Percentiles rank a stretch among this genome's conserved stretches.
phyloP scores from a whole-genome alignment of 1,140 invertebrate genomes.

The Teleopsis dalmanni region DNA sequence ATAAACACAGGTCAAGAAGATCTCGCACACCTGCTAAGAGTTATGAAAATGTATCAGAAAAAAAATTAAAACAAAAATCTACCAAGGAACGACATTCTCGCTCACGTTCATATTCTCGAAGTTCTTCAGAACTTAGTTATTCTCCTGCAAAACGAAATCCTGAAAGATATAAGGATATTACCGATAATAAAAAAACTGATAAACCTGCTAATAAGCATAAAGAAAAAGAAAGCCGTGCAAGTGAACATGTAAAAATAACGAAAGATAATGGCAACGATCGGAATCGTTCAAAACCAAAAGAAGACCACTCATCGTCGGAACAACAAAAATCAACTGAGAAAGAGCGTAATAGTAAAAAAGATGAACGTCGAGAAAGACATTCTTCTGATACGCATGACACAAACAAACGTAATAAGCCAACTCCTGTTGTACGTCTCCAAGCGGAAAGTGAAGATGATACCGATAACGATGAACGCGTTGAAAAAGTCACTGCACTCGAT shows the following conservation, averaged over 20 bases:
- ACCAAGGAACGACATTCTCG: too few species aligned
- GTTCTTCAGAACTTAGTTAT: conserved; percentile 50
- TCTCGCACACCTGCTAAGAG: background rate
- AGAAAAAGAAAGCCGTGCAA: conserved; percentile 10
- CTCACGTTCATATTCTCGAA: conserved; percentile 6
- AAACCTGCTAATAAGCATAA: conserved; percentile 48
- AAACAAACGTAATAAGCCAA: conserved; percentile 24
- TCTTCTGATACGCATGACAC: background rate
- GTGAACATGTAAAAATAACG: background rate
- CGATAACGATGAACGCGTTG: conserved; percentile 40
- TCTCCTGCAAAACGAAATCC: conserved; percentile 57
- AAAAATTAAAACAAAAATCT: too few species aligned
- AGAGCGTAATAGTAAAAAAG: conserved; percentile 2
- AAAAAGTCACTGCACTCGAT: conserved; percentile 22
- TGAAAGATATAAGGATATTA: conserved; percentile 55
- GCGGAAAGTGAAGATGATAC: conserved; percentile 56
- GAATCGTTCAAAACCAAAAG: conserved; percentile 9
- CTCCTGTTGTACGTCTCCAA: conserved; percentile 53
- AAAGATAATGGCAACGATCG: too few species aligned
- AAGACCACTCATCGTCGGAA: background rate
- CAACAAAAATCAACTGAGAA: conserved; percentile 14
- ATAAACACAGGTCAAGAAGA: background rate
- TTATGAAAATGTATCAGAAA: background rate
- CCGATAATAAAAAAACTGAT: conserved; percentile 48
- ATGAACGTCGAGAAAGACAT: background rate